Conservation (phyloP, 2,113 vertebrate genomes). For the Struthidea cinerea region DNA sequence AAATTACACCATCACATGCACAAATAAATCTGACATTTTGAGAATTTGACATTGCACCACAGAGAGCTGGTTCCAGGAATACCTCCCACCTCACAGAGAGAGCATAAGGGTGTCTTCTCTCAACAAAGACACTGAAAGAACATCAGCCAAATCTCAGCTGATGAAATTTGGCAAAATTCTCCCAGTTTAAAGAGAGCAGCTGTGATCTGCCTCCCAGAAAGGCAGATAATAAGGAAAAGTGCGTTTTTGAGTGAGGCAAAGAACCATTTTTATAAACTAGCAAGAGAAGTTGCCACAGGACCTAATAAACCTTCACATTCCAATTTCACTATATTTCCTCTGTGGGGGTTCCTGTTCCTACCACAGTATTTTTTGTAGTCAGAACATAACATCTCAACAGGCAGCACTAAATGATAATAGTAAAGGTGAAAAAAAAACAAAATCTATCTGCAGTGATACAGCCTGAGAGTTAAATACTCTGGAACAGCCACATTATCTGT, state of each 20-base stretch:
- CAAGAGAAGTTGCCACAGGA: not conserved
- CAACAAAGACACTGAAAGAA: not conserved
- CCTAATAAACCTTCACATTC: not conserved
- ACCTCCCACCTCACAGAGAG: not conserved
- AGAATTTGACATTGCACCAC: not conserved
- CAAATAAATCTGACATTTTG: conserved; percentile 15
- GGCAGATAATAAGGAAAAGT: not conserved
- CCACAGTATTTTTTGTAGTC: not conserved
- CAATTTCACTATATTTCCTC: not conserved
- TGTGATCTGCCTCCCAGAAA: not conserved
- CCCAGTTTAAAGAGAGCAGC: not conserved
- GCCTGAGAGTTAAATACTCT: not conserved
- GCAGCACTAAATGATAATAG: not conserved
- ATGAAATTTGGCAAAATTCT: not conserved
- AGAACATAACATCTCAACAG: not conserved
- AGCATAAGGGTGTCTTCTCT: not conserved
- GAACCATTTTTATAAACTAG: not conserved
- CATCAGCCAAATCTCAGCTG: not conserved
- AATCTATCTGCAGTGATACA: not conserved
- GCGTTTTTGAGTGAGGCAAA: accelerated
- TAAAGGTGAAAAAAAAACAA: not conserved
- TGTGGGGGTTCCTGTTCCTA: not conserved
- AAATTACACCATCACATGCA: conserved; percentile 21
- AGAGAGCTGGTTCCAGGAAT: not conserved
- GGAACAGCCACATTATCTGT: not conserved